These are phyloP conservation scores for Eupsilia transversa DNA, from an alignment of 2,888 invertebrate species.

Conservation along the genomic window DNA sequence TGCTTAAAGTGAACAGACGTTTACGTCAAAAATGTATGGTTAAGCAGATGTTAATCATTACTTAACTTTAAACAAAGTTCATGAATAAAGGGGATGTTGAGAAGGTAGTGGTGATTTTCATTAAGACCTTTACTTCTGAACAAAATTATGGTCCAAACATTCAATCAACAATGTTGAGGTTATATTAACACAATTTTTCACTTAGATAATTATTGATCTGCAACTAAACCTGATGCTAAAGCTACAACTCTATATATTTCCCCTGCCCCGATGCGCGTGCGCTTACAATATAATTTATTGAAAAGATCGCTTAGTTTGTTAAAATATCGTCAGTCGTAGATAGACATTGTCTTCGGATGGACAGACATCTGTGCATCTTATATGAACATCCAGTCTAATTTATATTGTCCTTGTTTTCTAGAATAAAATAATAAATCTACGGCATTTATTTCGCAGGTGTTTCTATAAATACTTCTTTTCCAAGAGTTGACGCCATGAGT, in stretches of 20 bases:
- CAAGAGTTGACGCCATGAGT: conserved; percentile 55
- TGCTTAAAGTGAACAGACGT: no score
- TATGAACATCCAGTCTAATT: conserved; percentile 70
- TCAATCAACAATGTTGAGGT: no score
- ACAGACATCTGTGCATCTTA: conserved; percentile 73
- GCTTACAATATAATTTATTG: conserved; percentile 77
- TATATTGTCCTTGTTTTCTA: conserved; percentile 64
- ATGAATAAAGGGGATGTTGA: no score
- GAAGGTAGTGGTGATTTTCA: no score
- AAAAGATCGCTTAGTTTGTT: conserved; percentile 81
- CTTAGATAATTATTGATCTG: no score
- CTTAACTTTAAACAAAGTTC: no score
- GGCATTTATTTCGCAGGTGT: conserved; percentile 63
- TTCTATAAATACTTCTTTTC: conserved; percentile 61
- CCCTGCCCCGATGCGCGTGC: conserved; percentile 64
- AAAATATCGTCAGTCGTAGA: conserved; percentile 77
- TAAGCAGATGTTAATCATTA: no score
- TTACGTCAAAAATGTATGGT: no score
- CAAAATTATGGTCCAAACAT: no score
- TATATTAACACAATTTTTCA: no score
- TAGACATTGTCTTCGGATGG: conserved; percentile 74
- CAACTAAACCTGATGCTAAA: no score
- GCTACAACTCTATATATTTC: conserved; percentile 61
- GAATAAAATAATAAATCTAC: conserved; percentile 62
- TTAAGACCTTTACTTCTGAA: no score